Base-by-base conservation (phyloP, 2,888 invertebrate species). In the Watsonalla binaria region DNA sequence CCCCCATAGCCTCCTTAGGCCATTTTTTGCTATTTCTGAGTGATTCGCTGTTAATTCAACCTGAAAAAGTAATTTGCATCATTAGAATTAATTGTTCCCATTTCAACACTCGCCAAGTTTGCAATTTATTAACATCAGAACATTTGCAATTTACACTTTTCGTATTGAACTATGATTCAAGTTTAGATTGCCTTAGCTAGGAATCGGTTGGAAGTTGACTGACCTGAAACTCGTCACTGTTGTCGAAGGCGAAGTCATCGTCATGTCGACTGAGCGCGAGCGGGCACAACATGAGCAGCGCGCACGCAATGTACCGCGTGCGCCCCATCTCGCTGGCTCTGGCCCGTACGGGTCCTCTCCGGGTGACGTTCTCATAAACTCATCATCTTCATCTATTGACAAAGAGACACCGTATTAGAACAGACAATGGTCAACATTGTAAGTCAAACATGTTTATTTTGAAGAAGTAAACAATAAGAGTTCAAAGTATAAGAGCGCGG, bases 1-100 rank as follows among this genome's bases (percentile, higher is more conserved):
- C 66, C 91, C 91, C 91, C 91, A 92, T 75, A 92, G 81, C 69
- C 91, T 78, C 72, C 79, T 86, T 82, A 91, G 89, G 86, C 86
- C 90, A 81, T 87, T 87, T 78, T 80, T 90, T 70, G 80, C 77
- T 80, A 86, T 86, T 78, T 89, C 89, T 60, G 88, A 86, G 73
- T 87, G 87, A 74, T 90, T 88, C 53, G 86, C 84, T 68, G 83
- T 86, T 65, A 89, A 70, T 69, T 90, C 89, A 67, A 88, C 82
- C 90, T 90, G 76, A 59, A 80, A 75, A 62, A 34, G 7, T 35
- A 6, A 51, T 13, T 51, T 6, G 39, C 6, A 50, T 45, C 33
- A 48, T 37, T 48, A 42, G 45, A 52, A 45, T 48, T 14, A 13
- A 53, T 45, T 51, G 39, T 46, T 55, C 42, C 8, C 24, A 35